A percentile compares a stretch with the other conserved stretches of the same genome.
Conservation (phyloP, 1,140 invertebrate species). For the Procambarus virginalis region DNA sequence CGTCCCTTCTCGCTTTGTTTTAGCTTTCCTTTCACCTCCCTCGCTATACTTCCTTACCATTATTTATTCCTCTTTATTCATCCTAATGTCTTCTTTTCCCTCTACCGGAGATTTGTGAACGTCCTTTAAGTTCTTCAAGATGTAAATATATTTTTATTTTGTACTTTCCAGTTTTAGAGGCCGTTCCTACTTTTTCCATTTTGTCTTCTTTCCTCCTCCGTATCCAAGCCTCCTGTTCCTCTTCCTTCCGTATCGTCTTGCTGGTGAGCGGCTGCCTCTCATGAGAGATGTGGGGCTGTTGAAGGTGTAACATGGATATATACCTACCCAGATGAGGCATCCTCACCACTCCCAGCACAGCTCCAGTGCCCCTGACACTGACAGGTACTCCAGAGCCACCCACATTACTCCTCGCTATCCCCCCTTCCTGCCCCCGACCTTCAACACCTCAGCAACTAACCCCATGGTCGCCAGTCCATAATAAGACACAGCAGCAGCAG, state of each 20-base stretch:
- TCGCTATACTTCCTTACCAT: not conserved
- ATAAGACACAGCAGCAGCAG: too few relatives aligned
- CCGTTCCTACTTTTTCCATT: not conserved
- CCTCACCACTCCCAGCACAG: not conserved
- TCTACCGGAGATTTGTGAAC: not conserved
- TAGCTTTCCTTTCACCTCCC: not conserved
- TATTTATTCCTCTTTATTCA: not conserved
- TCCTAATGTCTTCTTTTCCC: not conserved
- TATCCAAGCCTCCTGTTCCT: not conserved
- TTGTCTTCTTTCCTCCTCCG: not conserved
- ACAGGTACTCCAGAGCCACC: too few relatives aligned
- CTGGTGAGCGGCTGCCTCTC: constrained; percentile 1
- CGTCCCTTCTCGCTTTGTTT: not conserved
- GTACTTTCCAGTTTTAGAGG: not conserved
- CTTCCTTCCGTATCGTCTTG: not conserved
- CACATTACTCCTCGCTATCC: not conserved
- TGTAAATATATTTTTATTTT: not conserved
- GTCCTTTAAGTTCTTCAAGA: not conserved
- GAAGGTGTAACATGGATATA: too few relatives aligned
- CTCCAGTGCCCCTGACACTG: not conserved
- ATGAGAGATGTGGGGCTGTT: too few relatives aligned
- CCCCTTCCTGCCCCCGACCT: not conserved
- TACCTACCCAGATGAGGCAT: not conserved
- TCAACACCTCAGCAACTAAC: not conserved
- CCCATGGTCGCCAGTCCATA: too few relatives aligned